These are phyloP conservation scores for Timema podura DNA, from an alignment of 2,888 invertebrate species.

Conservation along the genomic window DNA sequence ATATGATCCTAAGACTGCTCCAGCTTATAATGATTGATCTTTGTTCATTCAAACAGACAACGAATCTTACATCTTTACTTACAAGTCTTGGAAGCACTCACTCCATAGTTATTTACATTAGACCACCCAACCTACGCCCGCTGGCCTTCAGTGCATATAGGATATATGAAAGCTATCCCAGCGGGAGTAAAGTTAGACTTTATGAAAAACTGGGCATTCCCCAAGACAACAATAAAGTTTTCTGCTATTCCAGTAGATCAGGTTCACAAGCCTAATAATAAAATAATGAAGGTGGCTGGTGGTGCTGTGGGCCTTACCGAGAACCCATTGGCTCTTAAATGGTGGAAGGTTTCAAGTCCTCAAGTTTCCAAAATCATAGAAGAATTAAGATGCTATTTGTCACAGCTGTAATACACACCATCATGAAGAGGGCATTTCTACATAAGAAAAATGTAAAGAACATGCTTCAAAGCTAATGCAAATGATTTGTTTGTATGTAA, in stretches of 20 bases:
- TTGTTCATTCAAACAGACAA: conserved; percentile 6
- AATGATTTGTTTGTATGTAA: not conserved
- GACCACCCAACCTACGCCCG: no score
- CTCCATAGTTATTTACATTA: no score
- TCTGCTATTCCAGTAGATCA: not conserved
- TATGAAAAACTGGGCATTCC: conserved; percentile 1
- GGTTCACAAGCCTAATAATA: not conserved
- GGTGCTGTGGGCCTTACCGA: not conserved
- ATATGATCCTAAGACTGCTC: no score
- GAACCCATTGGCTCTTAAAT: not conserved
- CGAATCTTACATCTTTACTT: not conserved
- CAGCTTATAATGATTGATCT: no score
- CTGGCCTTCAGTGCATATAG: no score
- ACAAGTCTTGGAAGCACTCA: not conserved
- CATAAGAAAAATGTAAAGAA: not conserved
- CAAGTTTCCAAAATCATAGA: not conserved
- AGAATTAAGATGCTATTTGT: not conserved
- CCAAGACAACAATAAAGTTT: conserved; percentile 10
- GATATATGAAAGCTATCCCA: no score
- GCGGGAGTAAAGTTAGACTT: not conserved
- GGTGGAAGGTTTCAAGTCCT: not conserved
- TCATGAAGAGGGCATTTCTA: not conserved
- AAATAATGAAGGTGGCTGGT: conserved; percentile 4
- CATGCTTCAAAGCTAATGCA: conserved; percentile 6
- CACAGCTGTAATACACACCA: not conserved